These are phyloP conservation scores for Drosophila neotestacea DNA, from an alignment of 2,888 invertebrate species.

Conservation along the genomic window DNA sequence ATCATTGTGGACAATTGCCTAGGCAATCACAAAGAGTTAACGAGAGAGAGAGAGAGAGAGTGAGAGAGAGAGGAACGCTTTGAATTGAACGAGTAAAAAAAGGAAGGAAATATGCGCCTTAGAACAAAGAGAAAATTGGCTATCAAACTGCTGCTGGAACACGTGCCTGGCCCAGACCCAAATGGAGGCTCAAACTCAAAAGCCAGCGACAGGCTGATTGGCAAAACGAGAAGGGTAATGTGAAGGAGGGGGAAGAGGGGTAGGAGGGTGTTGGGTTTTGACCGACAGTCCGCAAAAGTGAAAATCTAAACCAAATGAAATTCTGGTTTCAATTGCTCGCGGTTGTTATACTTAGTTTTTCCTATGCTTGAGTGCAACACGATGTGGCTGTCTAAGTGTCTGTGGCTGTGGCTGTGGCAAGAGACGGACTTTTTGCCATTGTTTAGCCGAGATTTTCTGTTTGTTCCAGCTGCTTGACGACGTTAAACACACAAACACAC, in stretches of 20 bases:
- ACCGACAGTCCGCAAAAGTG: constrained; percentile 75
- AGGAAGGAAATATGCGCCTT: constrained; percentile 47
- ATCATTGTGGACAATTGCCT: constrained; percentile 47
- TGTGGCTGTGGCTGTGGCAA: constrained; percentile 15
- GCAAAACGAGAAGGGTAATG: background rate
- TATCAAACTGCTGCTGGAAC: constrained; percentile 12
- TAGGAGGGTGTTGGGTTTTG: background rate
- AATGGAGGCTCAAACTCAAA: background rate
- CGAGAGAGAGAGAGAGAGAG: background rate
- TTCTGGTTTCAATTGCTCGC: constrained; percentile 81
- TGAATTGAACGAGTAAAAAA: constrained; percentile 65
- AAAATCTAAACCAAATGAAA: constrained; percentile 80
- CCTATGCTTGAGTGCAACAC: constrained; percentile 60
- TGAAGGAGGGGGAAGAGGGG: background rate
- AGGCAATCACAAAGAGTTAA: constrained; percentile 4
- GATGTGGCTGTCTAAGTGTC: constrained; percentile 13
- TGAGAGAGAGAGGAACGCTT: constrained; percentile 24
- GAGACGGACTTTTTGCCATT: constrained; percentile 67
- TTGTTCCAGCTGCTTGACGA: constrained; percentile 78
- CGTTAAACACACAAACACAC: constrained; percentile 50
- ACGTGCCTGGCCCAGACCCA: constrained; percentile 30
- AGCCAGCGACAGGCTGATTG: constrained; percentile 3
- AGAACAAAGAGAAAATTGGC: constrained; percentile 61
- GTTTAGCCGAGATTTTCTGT: constrained; percentile 75
- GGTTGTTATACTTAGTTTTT: constrained; percentile 50